A percentile compares a stretch with the other conserved stretches of the same genome.
These are phyloP conservation scores for Heterohyrax brucei DNA, from an alignment of 2,797 vertebrate species.

Conservation along the genomic window DNA sequence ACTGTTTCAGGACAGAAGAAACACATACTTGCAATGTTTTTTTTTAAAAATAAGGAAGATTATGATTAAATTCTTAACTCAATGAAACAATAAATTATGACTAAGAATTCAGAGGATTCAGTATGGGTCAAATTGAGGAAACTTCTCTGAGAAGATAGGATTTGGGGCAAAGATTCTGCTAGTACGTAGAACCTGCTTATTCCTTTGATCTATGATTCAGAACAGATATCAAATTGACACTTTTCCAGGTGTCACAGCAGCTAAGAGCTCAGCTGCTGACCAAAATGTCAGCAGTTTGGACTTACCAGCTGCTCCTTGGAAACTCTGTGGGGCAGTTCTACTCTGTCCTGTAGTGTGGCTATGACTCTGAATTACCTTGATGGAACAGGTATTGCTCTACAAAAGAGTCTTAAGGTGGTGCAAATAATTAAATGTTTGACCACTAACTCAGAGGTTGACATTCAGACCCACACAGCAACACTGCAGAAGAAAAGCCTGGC, in stretches of 20 bases:
- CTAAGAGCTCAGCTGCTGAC: too few relatives aligned
- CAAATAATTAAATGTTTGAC: too few relatives aligned
- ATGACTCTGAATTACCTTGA: too few relatives aligned
- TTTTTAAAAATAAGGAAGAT: slow-evolving; percentile 1
- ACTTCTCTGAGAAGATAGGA: background rate
- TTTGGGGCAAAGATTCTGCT: background rate
- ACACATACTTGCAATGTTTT: background rate
- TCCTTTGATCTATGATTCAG: background rate
- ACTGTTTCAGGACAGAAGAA: slow-evolving; percentile 8
- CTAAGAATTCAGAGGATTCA: background rate
- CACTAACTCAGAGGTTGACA: too few relatives aligned
- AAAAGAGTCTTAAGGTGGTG: too few relatives aligned
- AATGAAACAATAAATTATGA: background rate
- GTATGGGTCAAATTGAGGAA: background rate
- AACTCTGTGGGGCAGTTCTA: too few relatives aligned
- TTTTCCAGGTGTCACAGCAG: background rate
- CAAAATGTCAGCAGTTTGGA: too few relatives aligned
- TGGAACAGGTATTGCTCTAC: too few relatives aligned
- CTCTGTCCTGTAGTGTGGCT: too few relatives aligned
- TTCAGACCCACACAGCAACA: too few relatives aligned
- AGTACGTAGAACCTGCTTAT: accelerated
- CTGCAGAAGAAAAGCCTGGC: too few relatives aligned
- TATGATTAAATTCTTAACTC: background rate
- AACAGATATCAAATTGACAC: background rate
- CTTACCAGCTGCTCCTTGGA: too few relatives aligned